phyloP scores from a whole-genome alignment of 2,888 invertebrate genomes.

The Morpho achilles region DNA sequence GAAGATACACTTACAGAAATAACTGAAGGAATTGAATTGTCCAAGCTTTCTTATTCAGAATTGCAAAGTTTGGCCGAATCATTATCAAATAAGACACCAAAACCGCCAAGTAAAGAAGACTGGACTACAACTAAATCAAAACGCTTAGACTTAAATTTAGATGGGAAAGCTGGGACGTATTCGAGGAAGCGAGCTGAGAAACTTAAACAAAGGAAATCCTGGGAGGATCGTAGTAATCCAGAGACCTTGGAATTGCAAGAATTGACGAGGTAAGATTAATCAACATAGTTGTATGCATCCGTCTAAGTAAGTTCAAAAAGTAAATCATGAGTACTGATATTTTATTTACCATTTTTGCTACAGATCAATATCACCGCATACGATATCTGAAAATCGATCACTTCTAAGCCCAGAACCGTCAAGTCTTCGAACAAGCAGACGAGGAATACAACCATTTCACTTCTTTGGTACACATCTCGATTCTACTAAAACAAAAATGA shows the following conservation, averaged over 20 bases:
- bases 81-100: slow-evolving; percentile 55
- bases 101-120: slow-evolving; percentile 69
- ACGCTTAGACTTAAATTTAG: slow-evolving; percentile 63
- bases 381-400: slow-evolving; percentile 65
- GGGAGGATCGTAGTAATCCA: slow-evolving; percentile 86
- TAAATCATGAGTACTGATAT: no score
- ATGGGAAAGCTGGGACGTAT: slow-evolving; percentile 73
- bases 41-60: slow-evolving; percentile 65
- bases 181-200: slow-evolving; percentile 70
- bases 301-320: no score
- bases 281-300: neutral
- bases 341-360: neutral
- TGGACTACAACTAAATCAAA: slow-evolving; percentile 67
- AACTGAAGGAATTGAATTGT: slow-evolving; percentile 63
- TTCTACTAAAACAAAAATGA: slow-evolving; percentile 65
- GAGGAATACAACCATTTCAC: slow-evolving; percentile 60
- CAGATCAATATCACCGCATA: slow-evolving; percentile 72
- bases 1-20: slow-evolving; percentile 65
- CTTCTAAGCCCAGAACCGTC: slow-evolving; percentile 67
- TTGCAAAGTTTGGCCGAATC: slow-evolving; percentile 68
- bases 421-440: slow-evolving; percentile 52
- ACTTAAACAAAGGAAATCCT: slow-evolving; percentile 78
- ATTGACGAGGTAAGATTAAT: slow-evolving; percentile 62
- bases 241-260: slow-evolving; percentile 85
- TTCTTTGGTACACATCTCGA: slow-evolving; percentile 71